These are phyloP conservation scores for Helicoverpa assulta DNA, from an alignment of 2,888 invertebrate species.

Conservation along the genomic window DNA sequence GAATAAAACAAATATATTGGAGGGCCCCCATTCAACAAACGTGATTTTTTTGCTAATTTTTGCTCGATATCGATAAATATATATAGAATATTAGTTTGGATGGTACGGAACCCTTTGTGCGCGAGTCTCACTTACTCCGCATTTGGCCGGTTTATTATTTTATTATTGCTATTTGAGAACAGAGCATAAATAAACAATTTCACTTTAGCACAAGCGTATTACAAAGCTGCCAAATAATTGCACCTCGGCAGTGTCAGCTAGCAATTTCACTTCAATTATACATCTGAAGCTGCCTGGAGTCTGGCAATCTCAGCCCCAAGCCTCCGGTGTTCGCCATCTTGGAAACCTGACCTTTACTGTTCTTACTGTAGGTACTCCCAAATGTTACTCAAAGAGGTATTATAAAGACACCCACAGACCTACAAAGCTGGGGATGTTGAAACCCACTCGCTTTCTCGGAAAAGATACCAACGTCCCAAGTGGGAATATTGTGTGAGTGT, in stretches of 20 bases:
- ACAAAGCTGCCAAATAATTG: slow-evolving; percentile 4
- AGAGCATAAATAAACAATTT: neutral
- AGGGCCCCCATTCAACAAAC: no score
- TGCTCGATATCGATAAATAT: no score
- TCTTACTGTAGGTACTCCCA: neutral
- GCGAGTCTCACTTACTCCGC: no score
- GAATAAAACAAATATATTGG: no score
- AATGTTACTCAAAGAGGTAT: neutral
- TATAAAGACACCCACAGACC: neutral
- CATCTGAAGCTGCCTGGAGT: slow-evolving; percentile 15
- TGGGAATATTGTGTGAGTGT: neutral
- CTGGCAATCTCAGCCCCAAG: slow-evolving; percentile 29
- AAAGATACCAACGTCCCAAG: neutral
- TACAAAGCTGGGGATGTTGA: neutral
- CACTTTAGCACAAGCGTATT: neutral
- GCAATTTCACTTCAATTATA: slow-evolving; percentile 45
- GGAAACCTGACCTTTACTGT: neutral
- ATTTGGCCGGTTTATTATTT: no score
- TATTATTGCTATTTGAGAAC: no score
- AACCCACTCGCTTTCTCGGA: neutral
- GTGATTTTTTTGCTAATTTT: no score
- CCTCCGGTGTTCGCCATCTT: neutral
- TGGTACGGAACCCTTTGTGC: no score
- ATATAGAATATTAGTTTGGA: no score
- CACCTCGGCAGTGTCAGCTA: slow-evolving; percentile 12